phyloP scores from a whole-genome alignment of 2,888 invertebrate genomes.

The Mellilla xanthometata region DNA sequence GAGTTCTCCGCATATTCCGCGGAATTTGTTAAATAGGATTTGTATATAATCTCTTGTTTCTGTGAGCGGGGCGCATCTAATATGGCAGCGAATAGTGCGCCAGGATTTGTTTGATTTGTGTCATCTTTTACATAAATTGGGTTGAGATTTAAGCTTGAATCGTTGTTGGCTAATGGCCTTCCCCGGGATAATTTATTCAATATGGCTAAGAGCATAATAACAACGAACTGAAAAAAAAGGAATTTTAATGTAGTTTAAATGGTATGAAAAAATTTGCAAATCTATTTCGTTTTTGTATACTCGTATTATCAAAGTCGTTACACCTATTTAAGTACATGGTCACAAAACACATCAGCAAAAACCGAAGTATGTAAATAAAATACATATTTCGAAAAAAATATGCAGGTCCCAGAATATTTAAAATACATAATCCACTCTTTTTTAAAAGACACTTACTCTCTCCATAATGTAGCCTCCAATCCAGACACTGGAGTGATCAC shows the following conservation, averaged over 20 bases:
- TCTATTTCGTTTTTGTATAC: no score
- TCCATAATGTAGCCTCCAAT: conserved; percentile 28
- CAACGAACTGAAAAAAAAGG: conserved; percentile 40
- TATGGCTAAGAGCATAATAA: conserved; percentile 33
- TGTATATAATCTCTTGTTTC: conserved; percentile 34
- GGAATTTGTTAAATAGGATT: conserved; percentile 36
- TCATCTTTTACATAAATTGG: conserved; percentile 47
- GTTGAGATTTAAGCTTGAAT: conserved; percentile 53
- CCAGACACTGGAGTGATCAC: conserved; percentile 2
- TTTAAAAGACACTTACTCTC: conserved; percentile 33
- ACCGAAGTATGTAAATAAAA: no score
- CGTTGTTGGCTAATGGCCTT: conserved; percentile 55
- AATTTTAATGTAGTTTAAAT: neutral
- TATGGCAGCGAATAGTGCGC: conserved; percentile 49
- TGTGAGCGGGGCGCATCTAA: conserved; percentile 34
- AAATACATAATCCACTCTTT: neutral
- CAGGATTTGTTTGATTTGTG: conserved; percentile 36
- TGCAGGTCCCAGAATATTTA: no score
- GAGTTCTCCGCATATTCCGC: conserved; percentile 31
- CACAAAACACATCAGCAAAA: no score
- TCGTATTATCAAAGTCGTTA: no score
- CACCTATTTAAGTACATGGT: no score
- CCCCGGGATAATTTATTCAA: conserved; percentile 35
- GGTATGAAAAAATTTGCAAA: no score
- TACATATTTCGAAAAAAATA: no score